Base-by-base conservation (phyloP, 2,888 invertebrate species). In the Dynastes hyllus region DNA sequence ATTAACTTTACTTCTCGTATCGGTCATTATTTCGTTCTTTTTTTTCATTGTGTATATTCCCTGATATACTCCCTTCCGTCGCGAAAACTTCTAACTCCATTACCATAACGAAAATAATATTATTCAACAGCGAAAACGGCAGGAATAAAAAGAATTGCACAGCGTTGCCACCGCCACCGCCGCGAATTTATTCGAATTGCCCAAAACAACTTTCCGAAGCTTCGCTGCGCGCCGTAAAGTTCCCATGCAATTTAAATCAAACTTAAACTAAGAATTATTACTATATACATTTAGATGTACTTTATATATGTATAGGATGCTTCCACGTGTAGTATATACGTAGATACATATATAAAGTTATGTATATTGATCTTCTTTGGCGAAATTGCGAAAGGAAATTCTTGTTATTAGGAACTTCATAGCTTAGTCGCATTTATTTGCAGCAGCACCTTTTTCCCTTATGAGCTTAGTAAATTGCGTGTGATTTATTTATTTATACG, bases 201-300 rank as follows among this genome's bases (percentile, higher is more conserved):
- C 29, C 50, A 53, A 51, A 27, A 50, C 22, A 51, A 11, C 16
- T 53, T 69, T 29, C 29, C 69, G 53, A 32, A 37, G 50, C 50
- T 22, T 45, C 9, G 27, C 51, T 6, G 13, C 53, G 27, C 69
- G 50, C 22, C 29, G 53, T 70, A 70, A 70, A 70, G 69, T 70
- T 70, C 51, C 51, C 13, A 27, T 70, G 69, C 69, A 70, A 70
- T 70, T 70, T 70, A 70, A 70, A 70, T 70, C 69, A 70, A 70
- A 70, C 69, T 70, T 70, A 70, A 51, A 70, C 69, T 70, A 70
- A 70, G 69, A 51, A 70, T 70, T 70, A 70, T 70, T 70, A 51
- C 69, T 70, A 50, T 70, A 50, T 53, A 50, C 16, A 16, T n/a
- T 9, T 53, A 53, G n/a, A 16, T 53, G n/a, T 53, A 13, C 4